Conservation (phyloP, 2,797 vertebrate species). For the Microcaecilia unicolor region DNA sequence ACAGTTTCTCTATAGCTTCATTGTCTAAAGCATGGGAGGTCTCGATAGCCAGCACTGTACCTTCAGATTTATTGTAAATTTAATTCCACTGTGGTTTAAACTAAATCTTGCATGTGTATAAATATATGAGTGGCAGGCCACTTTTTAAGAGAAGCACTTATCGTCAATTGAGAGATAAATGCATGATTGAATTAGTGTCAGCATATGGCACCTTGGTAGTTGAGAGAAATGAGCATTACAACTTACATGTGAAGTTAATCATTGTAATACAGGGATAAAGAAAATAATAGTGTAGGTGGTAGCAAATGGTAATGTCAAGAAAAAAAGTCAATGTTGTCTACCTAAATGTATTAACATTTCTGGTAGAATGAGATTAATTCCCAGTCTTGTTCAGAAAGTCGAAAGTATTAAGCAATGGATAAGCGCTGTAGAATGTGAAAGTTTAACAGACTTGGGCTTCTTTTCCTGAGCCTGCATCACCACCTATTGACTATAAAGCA, state of each 20-base stretch:
- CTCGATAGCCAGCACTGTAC: too few species aligned
- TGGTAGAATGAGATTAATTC: neutral
- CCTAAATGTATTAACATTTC: neutral
- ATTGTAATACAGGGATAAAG: neutral
- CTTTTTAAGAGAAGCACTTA: neutral
- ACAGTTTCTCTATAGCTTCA: too few species aligned
- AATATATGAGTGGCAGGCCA: neutral
- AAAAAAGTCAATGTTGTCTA: neutral
- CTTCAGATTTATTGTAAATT: neutral
- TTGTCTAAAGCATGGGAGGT: too few species aligned
- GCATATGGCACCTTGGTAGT: neutral
- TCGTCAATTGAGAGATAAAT: neutral
- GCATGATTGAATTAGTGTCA: neutral
- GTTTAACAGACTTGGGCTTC: neutral
- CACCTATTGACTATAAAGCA: neutral
- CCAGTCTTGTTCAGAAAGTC: neutral
- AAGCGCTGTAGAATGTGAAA: neutral
- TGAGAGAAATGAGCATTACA: neutral
- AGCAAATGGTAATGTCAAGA: neutral
- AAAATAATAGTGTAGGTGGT: neutral
- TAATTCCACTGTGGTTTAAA: neutral
- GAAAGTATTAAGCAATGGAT: neutral
- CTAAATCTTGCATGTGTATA: neutral
- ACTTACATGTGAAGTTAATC: neutral
- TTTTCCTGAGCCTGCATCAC: neutral